Evolutionary conservation across 1,140 invertebrate species (phyloP), one percentile per base, ranked within the genome.

Genomic region (Drosophila suzukii): DNA sequence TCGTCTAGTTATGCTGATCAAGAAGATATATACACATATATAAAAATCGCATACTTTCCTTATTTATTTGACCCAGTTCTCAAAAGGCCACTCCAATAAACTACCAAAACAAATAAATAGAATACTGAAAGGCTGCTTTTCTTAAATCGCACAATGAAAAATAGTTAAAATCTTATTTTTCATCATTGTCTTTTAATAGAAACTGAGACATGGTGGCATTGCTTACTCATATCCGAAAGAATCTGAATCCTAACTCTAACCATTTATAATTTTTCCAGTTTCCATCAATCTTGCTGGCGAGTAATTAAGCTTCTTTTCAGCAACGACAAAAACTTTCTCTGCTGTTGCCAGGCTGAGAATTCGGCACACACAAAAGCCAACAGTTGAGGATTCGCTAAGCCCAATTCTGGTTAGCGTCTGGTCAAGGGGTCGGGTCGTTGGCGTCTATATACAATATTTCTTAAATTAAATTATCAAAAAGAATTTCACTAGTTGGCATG

Each of bases 381-480:
- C 49, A 39, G 50, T 49, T 41, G 17, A 49, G 61, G 61, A 81
- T 72, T 78, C 54, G 61, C 49, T 61, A 65, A 63, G 80, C 67
- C 53, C 56, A 50, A 81, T 81, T 82, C 79, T 78, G 56, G 73
- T 67, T 53, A 36, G 50, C 39, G 55, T 24, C 47, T 75, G 82
- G 82, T 85, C 83, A 86, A 82, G 83, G 79, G 82, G 82, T 85
- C 79, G 79, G 57, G 71, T 76, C 81, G 73, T 67, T 80, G 57
- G 57, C 71, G 81, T 66, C 78, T 66, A 80, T 77, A 89, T 63
- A 83, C 83, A 88, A 86, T 86, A 88, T 86, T 88, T 86, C 75
- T 86, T 72, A 86, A 86, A 86, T 86, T 86, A 86, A 86, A 86
- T 89, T 86, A 86, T 86, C 83, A 89, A 88, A 68, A 88, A 88